Conservation (phyloP, 2,888 invertebrate species). For the Yponomeuta malinellus region DNA sequence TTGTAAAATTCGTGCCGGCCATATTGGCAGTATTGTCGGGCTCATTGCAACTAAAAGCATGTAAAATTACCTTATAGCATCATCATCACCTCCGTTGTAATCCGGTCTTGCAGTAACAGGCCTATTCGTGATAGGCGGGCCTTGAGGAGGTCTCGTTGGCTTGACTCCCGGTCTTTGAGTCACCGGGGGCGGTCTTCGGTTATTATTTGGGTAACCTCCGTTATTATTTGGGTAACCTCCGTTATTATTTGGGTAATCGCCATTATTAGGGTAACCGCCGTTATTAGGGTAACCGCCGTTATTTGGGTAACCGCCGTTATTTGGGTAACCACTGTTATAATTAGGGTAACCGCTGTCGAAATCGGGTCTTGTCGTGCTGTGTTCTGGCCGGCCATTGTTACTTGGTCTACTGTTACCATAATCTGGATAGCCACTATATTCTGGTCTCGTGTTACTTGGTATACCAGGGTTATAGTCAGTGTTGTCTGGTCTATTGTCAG, state of each 20-base stretch:
- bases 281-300: slow-evolving; percentile 5
- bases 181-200: slow-evolving; percentile 23
- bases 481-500: slow-evolving; percentile 3
- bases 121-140: slow-evolving; percentile 55
- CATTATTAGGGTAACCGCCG: slow-evolving; percentile 15
- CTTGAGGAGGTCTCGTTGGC: slow-evolving; percentile 37
- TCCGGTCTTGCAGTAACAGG: slow-evolving; percentile 19
- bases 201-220: not conserved
- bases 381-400: not conserved
- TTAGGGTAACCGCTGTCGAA: not conserved
- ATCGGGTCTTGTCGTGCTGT: not conserved
- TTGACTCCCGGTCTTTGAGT: slow-evolving; percentile 45
- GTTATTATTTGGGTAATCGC: slow-evolving; percentile 20
- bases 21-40: too few species aligned
- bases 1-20: too few species aligned
- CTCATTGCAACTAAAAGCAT: too few species aligned
- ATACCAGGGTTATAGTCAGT: not conserved
- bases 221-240: slow-evolving; percentile 19
- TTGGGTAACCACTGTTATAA: not conserved
- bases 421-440: slow-evolving; percentile 9
- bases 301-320: too few species aligned
- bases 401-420: slow-evolving; percentile 9
- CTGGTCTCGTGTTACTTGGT: slow-evolving; percentile 2
- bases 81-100: not conserved
- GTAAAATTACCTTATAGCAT: not conserved